Base-by-base conservation (phyloP, 2,888 invertebrate genomes). In the Ochlodes sylvanus region DNA sequence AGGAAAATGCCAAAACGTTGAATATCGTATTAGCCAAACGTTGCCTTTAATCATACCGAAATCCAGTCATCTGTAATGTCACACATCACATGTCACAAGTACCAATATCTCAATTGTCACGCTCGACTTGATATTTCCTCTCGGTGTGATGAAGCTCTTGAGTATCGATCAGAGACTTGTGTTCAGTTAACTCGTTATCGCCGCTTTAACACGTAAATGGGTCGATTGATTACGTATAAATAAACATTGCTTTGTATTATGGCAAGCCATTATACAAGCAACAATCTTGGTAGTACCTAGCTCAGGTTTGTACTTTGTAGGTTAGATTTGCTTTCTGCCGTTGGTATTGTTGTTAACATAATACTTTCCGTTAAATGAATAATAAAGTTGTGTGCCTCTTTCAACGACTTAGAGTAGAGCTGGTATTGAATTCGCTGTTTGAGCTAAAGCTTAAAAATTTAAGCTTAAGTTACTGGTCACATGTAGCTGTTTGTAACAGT, bases 51-150 rank as follows among this genome's bases (percentile, higher is more conserved):
- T 66, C 47, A 41, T 34, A 17, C 32, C 38, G 52, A 60, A 42
- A 60, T 41, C 52, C 61, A 67, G 61, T 67, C 61, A 67, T 47
- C 67, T 61, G 61, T 67, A n/a, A 61, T 47, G 44, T 67, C 34
- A 55, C 67, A 67, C 61, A 67, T 67, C 61, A 55, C 61, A 44
- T 67, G 67, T 67, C 61, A 67, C 27, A 67, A 67, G 61, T 32
- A 55, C 61, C 67, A 61, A 67, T 67, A 67, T 67, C 54, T 57
- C 55, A 54, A 17, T 19, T 27, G 27, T 61, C 55, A 44, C 66
- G 44, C 32, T 61, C 44, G 44, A 55, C 44, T 67, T 44, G 54
- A 58, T 47, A 17, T 34, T 50, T 58, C 21, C 54, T 60, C 55
- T 50, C 19, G 47, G 17, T 17, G 21, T 56, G 63, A 32, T 34